phyloP scores from a whole-genome alignment of 2,888 invertebrate genomes.

The Ptilodon capucinus region DNA sequence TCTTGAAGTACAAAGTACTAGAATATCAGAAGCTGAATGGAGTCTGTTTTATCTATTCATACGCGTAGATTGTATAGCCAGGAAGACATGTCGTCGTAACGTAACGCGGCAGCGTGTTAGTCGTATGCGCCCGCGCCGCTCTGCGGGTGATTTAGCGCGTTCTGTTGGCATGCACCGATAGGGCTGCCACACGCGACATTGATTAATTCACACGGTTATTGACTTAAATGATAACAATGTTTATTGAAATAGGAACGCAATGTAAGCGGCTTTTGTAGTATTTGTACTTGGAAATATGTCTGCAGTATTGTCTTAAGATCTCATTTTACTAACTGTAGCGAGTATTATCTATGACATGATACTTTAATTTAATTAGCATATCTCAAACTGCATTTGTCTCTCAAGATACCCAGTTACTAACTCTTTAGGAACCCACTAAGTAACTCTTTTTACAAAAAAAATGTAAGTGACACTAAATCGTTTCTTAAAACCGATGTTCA shows the following conservation, averaged over 20 bases:
- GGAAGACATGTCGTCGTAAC: conserved; percentile 42
- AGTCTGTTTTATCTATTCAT: conserved; percentile 7
- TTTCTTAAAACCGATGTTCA: background rate
- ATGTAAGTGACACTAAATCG: background rate
- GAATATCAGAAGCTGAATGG: conserved; percentile 33
- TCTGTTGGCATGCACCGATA: conserved; percentile 53
- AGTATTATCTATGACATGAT: background rate
- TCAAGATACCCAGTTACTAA: too few relatives aligned
- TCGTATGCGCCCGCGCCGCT: conserved; percentile 46
- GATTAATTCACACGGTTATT: conserved; percentile 23
- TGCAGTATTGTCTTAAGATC: conserved; percentile 3
- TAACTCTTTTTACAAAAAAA: background rate
- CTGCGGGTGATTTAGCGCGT: conserved; percentile 74
- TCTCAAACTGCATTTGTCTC: background rate
- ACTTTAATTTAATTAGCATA: background rate
- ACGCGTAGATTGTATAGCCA: conserved; percentile 6
- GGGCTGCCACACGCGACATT: conserved; percentile 48
- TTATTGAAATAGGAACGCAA: conserved; percentile 3
- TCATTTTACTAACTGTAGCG: background rate
- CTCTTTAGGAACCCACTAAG: too few relatives aligned
- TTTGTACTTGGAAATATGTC: background rate
- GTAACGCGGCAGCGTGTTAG: conserved; percentile 50
- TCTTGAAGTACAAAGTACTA: conserved; percentile 33
- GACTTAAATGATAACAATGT: conserved; percentile 13
- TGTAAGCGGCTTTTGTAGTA: conserved; percentile 3